Conservation (phyloP, 2,113 vertebrate species). For the Misgurnus anguillicaudatus region DNA sequence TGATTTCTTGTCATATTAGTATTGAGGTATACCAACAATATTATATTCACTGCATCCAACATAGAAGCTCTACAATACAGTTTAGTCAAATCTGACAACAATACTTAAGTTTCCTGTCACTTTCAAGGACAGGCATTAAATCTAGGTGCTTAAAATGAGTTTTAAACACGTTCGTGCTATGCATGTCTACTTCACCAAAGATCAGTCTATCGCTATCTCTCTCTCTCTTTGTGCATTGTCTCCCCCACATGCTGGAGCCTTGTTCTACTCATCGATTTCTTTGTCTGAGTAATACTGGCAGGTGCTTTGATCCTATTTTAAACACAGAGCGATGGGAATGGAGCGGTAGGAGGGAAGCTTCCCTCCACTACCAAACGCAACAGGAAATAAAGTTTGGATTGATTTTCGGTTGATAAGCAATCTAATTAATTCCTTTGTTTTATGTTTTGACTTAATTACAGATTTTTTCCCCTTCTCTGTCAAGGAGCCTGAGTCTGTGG, state of each 20-base stretch:
- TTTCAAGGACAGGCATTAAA: not conserved
- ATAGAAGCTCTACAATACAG: conserved; percentile 45
- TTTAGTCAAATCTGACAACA: conserved; percentile 43
- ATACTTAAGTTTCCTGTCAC: conserved; percentile 30
- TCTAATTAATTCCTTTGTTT: conserved; percentile 76
- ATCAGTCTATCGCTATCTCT: conserved; percentile 14
- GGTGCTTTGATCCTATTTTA: conserved; percentile 42
- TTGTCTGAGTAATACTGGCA: conserved; percentile 51
- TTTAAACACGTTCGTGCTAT: conserved; percentile 20
- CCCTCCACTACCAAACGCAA: conserved; percentile 42
- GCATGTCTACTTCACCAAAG: conserved; percentile 35
- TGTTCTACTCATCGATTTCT: conserved; percentile 44
- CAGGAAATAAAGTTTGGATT: conserved; percentile 58
- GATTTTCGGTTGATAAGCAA: conserved; percentile 71
- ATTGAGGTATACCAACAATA: conserved; percentile 4
- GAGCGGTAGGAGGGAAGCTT: conserved; percentile 47
- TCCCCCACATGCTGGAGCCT: conserved; percentile 21
- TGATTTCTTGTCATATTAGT: not conserved
- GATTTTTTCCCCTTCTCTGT: conserved; percentile 48
- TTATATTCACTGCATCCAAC: not conserved
- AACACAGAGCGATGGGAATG: conserved; percentile 19
- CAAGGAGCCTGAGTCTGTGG: conserved; percentile 54
- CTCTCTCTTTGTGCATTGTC: conserved; percentile 33
- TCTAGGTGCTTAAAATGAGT: conserved; percentile 12
- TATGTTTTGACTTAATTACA: conserved; percentile 70